Evolutionary conservation across 2,888 invertebrate species (phyloP), one percentile per base, ranked within the genome.

Genomic region (Crossocerus cetratus): DNA sequence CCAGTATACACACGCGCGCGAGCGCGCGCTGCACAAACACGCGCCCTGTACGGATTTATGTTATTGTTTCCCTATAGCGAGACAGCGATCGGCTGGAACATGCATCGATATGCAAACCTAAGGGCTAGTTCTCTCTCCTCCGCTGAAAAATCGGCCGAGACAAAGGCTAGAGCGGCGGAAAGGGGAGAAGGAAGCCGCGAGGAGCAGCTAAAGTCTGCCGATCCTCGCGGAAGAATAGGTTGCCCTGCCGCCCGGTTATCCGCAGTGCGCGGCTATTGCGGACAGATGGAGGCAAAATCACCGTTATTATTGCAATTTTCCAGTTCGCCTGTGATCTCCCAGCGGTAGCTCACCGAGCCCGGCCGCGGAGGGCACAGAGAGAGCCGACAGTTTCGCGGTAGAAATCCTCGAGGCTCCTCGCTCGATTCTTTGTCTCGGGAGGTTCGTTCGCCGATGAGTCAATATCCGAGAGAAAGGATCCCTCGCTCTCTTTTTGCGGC

Each of bases 41-140:
- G 74, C 70, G 67, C 83, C 85, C 77, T 86, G 80, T 85, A 85
- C 77, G 85, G 86, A 83, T 82, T 80, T 78, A 82, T 76, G 81
- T 84, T 86, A 84, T 86, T 85, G 85, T 83, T 81, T 82, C 78
- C 77, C 77, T 75, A 76, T 72, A 73, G 72, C 75, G 63, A 69
- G 58, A 45, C 49, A 49, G 14, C 49, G 49, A 18, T n/a, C 44
- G 45, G 43, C 49, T 20, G 32, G 11, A 54, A 3, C 23, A 53
- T 53, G 62, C 22, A 62, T 60, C 60, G 21, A 60, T n/a, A 49
- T 49, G 49, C 49, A 49, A 16, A 23, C 42, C 2, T 32, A 49
- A 49, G 49, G 49, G 49, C n/a, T 21, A 22, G 55, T 55, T 55
- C 20, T 55, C 55, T 55, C 55, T 8, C 16, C 20, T 20, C 21